A percentile compares a stretch with the other conserved stretches of the same genome.
Evolutionary conservation across 2,797 vertebrate genomes (phyloP).

Genomic region (Valencia hispanica): DNA sequence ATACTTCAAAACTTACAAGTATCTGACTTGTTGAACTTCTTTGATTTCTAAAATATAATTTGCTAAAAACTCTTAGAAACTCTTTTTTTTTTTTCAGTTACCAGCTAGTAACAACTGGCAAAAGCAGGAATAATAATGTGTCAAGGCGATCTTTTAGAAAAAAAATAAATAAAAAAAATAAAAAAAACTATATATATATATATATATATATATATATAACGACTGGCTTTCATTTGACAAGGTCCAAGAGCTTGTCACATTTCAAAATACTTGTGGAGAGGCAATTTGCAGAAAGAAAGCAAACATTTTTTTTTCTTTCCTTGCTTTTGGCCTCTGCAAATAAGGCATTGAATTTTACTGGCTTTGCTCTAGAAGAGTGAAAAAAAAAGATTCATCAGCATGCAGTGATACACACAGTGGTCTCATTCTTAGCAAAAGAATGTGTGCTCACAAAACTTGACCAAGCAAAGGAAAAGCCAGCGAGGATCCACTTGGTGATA

Average conservation of each 20-base stretch:
- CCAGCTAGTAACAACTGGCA: background rate
- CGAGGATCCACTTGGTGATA: constrained; percentile 11
- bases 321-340: constrained; percentile 49
- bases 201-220: too few species aligned
- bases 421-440: constrained; percentile 50
- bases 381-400: constrained; percentile 22
- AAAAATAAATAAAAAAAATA: constrained; percentile 7
- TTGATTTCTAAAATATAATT: background rate
- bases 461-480: constrained; percentile 31
- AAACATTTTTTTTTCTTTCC: background rate
- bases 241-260: background rate
- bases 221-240: background rate
- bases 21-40: background rate
- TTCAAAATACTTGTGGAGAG: constrained; percentile 6
- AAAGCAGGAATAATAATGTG: background rate
- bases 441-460: constrained; percentile 37
- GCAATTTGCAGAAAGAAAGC: constrained; percentile 1
- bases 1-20: background rate
- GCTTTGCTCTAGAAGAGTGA: constrained; percentile 42
- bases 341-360: constrained; percentile 48
- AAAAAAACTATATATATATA: too few species aligned
- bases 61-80: background rate
- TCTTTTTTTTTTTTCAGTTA: too few species aligned
- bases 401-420: constrained; percentile 36
- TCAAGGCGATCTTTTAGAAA: background rate